Base-by-base conservation (phyloP, 2,113 vertebrate genomes). In the Tympanuchus pallidicinctus region DNA sequence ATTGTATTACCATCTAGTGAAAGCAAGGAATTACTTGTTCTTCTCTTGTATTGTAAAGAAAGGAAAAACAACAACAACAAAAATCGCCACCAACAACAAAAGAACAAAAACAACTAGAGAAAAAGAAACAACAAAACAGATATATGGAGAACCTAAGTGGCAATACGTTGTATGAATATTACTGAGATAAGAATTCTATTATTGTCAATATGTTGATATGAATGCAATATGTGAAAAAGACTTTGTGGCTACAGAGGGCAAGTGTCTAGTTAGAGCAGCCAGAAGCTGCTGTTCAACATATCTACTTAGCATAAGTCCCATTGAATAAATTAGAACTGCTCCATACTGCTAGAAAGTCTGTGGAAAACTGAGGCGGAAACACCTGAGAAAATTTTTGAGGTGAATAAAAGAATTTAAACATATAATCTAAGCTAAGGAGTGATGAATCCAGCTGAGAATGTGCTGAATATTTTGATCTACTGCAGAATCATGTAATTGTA, bases 391-490 rank as follows among this genome's bases (percentile, higher is more conserved):
- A 30, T 15, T 72, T 91, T 77, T 25, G 8, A 57, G 40, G 43
- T 91, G 43, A 27, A 76, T 22, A 36, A 71, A 66, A 76, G 19
- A 73, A 72, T 73, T 7, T 43, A 82, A 92, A 76, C 60, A 79
- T 12, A 72, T 2, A 60, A 7, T n/a, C 79, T 47, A 82, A 92
- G 30, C 19, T 50, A 38, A 5, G n/a, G 19, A 80, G 50, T 25
- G 30, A 72, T 9, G 3, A 78, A 95, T 75, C 48, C 71, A 71
- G 43, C 59, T 42, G n/a, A 91, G 47, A 90, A 28, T 70, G 28
- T 83, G 32, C 54, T 96, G 86, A 96, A 72, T 91, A 81, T 81
- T 77, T 48, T 25, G 42, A 76, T 57, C 65, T 81, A 40, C 61
- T 87, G 60, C 45, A 87, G 56, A 94, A 95, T 92, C 56, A 67